phyloP scores from a whole-genome alignment of 2,797 vertebrate species.

The Chelonia mydas region DNA sequence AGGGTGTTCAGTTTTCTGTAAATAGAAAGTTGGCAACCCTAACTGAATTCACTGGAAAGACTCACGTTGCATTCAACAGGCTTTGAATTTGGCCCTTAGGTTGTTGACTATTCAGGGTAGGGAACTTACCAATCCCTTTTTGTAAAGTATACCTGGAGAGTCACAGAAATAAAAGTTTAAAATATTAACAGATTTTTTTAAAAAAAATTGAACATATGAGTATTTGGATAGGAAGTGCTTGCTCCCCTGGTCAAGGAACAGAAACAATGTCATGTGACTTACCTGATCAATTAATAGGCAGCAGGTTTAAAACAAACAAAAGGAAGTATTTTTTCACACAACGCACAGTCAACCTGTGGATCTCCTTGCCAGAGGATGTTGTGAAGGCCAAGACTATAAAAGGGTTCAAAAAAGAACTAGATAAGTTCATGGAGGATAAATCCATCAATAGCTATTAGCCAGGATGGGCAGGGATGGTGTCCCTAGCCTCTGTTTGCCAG shows the following conservation, averaged over 20 bases:
- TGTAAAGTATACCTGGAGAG: slow-evolving; percentile 12
- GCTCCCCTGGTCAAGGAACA: not conserved
- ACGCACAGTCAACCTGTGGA: too few relatives aligned
- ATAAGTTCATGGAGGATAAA: too few relatives aligned
- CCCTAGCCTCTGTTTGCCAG: too few relatives aligned
- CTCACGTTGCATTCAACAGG: not conserved
- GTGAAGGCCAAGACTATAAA: too few relatives aligned
- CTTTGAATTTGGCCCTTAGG: not conserved
- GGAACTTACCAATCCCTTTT: not conserved
- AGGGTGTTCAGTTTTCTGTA: too few relatives aligned
- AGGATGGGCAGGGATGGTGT: too few relatives aligned
- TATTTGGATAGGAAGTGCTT: slow-evolving; percentile 4
- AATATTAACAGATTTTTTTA: not conserved
- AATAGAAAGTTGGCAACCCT: too few relatives aligned
- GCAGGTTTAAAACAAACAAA: too few relatives aligned
- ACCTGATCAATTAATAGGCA: not conserved
- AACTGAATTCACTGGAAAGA: not conserved
- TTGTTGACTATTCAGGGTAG: not conserved
- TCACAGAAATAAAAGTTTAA: not conserved
- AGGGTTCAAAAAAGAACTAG: too few relatives aligned
- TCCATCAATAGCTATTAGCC: too few relatives aligned
- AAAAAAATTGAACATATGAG: not conserved
- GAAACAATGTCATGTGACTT: slow-evolving; percentile 6
- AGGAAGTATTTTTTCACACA: too few relatives aligned
- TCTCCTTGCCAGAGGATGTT: too few relatives aligned